Percentiles rank a stretch among this genome's conserved stretches.
phyloP scores from a whole-genome alignment of 2,797 vertebrate species.

The Oceanodroma leucorhoa region DNA sequence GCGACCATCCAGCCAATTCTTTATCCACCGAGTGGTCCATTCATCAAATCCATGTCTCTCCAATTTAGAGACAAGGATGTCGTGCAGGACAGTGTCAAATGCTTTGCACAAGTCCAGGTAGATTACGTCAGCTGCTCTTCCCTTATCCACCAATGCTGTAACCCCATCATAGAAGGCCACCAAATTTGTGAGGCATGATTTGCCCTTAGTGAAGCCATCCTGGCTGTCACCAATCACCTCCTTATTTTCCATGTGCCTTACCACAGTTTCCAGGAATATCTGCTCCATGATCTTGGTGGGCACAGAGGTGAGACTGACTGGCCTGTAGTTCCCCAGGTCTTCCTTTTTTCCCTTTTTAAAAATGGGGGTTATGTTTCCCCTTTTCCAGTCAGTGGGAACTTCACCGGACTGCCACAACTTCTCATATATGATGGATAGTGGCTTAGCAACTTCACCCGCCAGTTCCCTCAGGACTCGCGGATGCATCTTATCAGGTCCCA shows the following conservation, averaged over 20 bases:
- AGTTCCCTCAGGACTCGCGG: background rate
- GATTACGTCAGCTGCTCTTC: background rate
- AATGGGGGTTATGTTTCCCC: background rate
- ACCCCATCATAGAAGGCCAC: background rate
- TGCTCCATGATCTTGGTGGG: background rate
- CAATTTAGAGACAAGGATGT: background rate
- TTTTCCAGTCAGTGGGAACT: background rate
- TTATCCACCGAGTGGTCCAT: background rate
- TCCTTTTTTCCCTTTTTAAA: background rate
- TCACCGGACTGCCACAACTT: background rate
- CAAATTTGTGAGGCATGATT: background rate
- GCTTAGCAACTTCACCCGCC: background rate
- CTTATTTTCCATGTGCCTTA: background rate
- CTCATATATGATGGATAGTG: background rate
- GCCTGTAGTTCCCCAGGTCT: background rate
- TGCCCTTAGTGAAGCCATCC: background rate
- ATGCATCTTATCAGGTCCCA: background rate
- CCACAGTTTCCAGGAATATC: background rate
- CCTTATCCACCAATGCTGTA: background rate
- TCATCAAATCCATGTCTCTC: background rate
- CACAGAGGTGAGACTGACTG: background rate
- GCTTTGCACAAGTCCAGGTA: background rate
- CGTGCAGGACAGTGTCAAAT: background rate
- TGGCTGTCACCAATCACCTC: background rate
- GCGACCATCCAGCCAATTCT: background rate